Evolutionary conservation across 1,140 invertebrate species (phyloP).

Genomic region (Hermatobates lingyangjiaoensis): DNA sequence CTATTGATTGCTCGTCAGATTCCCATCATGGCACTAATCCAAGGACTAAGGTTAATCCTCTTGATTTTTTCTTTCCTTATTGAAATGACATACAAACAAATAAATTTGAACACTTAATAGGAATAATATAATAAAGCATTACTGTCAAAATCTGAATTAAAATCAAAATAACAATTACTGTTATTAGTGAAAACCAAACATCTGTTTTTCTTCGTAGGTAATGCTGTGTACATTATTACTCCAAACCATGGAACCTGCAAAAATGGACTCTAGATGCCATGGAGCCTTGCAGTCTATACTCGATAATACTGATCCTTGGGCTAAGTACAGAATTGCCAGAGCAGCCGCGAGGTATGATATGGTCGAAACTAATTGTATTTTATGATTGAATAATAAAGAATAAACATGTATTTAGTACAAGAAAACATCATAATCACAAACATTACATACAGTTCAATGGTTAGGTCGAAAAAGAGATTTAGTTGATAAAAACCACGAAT

Average conservation of each 20-base stretch:
- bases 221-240: slow-evolving; percentile 64
- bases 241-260: slow-evolving; percentile 42
- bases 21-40: slow-evolving; percentile 19
- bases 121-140: no score
- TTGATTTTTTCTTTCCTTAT: not conserved
- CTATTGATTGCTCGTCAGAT: slow-evolving; percentile 23
- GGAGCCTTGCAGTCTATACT: slow-evolving; percentile 35
- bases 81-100: slow-evolving; percentile 4
- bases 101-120: not conserved
- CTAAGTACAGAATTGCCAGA: slow-evolving; percentile 65
- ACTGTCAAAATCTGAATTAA: no score
- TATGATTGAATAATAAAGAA: not conserved
- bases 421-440: no score
- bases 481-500: no score
- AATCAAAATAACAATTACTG: no score
- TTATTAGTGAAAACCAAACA: not conserved
- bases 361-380: not conserved
- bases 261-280: slow-evolving; percentile 34
- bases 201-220: slow-evolving; percentile 23
- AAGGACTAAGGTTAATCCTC: slow-evolving; percentile 19
- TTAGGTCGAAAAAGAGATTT: no score
- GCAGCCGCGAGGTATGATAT: slow-evolving; percentile 48
- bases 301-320: slow-evolving; percentile 51
- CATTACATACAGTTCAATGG: no score
- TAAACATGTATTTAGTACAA: no score